A percentile compares a stretch with the other conserved stretches of the same genome.
Conservation (phyloP, 2,888 invertebrate species). For the Netelia fuscicornis region DNA sequence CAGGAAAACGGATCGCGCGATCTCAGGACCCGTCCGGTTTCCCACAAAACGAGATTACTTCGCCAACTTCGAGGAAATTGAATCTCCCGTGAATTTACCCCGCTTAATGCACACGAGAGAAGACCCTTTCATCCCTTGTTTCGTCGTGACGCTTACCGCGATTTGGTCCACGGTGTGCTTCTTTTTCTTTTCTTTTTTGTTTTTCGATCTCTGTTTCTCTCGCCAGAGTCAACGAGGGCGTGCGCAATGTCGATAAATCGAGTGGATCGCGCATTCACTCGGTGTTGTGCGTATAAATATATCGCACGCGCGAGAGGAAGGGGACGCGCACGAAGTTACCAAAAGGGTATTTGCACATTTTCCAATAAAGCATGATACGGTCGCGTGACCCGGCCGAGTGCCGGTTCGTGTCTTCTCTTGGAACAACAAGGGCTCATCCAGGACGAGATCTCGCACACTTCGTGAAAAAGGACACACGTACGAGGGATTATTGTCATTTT, state of each 20-base stretch:
- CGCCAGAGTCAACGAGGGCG: slow-evolving; percentile 61
- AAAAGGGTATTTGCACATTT: slow-evolving; percentile 80
- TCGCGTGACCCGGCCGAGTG: slow-evolving; percentile 80
- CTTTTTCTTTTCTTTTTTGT: no score
- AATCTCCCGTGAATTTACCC: slow-evolving; percentile 68
- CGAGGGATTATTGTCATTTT: slow-evolving; percentile 49
- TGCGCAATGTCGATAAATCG: slow-evolving; percentile 55
- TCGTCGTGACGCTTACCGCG: slow-evolving; percentile 29
- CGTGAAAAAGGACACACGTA: slow-evolving; percentile 17
- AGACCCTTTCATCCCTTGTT: slow-evolving; percentile 16
- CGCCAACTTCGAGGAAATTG: slow-evolving; percentile 70
- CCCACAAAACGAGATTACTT: slow-evolving; percentile 79
- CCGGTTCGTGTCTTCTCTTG: slow-evolving; percentile 80
- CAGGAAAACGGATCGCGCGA: slow-evolving; percentile 1
- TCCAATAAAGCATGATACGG: slow-evolving; percentile 82
- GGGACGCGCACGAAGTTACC: slow-evolving; percentile 8
- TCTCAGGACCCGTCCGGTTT: slow-evolving; percentile 71
- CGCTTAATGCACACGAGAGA: slow-evolving; percentile 5
- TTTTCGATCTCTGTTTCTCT: slow-evolving; percentile 48
- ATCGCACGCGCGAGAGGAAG: slow-evolving; percentile 20
- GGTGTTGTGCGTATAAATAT: slow-evolving; percentile 50
- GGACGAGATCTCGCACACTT: slow-evolving; percentile 41
- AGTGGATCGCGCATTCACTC: slow-evolving; percentile 57
- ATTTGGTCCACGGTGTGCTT: background rate
- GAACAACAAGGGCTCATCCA: slow-evolving; percentile 81